Base-by-base conservation (phyloP, 1,140 invertebrate genomes). In the Maniola jurtina region DNA sequence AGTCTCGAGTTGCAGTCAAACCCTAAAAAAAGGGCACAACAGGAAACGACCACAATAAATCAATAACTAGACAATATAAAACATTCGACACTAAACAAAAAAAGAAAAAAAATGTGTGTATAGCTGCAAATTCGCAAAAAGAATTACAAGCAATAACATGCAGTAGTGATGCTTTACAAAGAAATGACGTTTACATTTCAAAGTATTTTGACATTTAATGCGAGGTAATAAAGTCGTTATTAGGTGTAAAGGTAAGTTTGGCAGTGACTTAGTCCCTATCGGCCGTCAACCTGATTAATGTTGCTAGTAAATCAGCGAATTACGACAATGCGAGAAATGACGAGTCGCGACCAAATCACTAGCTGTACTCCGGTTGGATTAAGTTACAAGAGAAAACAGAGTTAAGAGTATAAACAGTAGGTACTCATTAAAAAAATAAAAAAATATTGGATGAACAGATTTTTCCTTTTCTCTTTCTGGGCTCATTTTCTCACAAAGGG, bases 241-340 rank as follows among this genome's bases (percentile, higher is more conserved):
- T 71, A 72, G 61, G 38, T 25, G 79, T 70, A 80, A 50, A 61
- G 47, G 70, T 81, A 75, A 76, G 70, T 75, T 75, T 78, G 81
- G 76, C 73, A 79, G 82, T 87, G 83, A 87, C 87, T 88, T 87
- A 86, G 87, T 84, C 87, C 84, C 86, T 88, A 90, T 90, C 86
- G 86, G 81, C 85, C 84, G 88, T 86, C 84, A 84, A 81, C 79
- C 88, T 90, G 86, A 90, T 90, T 90, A 90, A 90, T 90, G 88
- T 83, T 77, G 84, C 83, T 84, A 86, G 86, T 90, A 90, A 88
- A 90, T 90, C 88, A 90, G 81, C 81, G 88, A 86, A 90, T 88
- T 90, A 90, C 88, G 84, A 88, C 88, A 90, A 90, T 90, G 86
- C 84, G 86, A 90, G 88, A 88, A 88, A 88, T 90, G 88, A 90